These are phyloP conservation scores for Bovichtus diacanthus DNA, from an alignment of 2,797 vertebrate genomes.

Conservation along the genomic window DNA sequence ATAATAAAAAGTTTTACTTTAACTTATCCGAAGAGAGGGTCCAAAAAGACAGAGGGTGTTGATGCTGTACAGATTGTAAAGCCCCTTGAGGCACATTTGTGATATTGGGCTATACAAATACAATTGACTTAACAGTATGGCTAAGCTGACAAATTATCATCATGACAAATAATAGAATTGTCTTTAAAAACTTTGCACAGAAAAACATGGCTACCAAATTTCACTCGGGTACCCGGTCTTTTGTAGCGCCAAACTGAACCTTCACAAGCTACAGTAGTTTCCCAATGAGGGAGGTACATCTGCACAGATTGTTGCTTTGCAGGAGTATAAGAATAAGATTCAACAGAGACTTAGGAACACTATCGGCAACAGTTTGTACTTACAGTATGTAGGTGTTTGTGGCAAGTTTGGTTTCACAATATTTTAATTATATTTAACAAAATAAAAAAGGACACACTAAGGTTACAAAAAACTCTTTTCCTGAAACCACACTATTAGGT, in stretches of 20 bases:
- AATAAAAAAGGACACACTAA: not conserved
- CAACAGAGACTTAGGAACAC: not conserved
- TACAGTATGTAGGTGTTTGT: not conserved
- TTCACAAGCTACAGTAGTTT: not conserved
- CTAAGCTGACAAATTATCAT: not conserved
- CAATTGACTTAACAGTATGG: not conserved
- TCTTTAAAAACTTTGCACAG: not conserved
- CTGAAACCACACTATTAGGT: too few relatives aligned
- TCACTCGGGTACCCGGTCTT: not conserved
- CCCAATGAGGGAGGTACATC: not conserved
- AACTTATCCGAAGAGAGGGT: too few relatives aligned
- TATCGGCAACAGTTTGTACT: not conserved
- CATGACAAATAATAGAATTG: not conserved
- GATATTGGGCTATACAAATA: not conserved
- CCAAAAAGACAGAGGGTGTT: not conserved
- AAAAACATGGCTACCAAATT: not conserved
- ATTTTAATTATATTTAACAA: too few relatives aligned
- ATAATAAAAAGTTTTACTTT: too few relatives aligned
- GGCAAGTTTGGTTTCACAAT: not conserved
- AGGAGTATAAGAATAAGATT: not conserved
- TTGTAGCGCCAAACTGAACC: not conserved
- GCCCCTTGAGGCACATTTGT: not conserved
- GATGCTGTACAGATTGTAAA: not conserved
- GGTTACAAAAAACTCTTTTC: too few relatives aligned
- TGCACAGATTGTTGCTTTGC: not conserved